Conservation (phyloP, 2,113 vertebrate species). For the Amazona guildingii region DNA sequence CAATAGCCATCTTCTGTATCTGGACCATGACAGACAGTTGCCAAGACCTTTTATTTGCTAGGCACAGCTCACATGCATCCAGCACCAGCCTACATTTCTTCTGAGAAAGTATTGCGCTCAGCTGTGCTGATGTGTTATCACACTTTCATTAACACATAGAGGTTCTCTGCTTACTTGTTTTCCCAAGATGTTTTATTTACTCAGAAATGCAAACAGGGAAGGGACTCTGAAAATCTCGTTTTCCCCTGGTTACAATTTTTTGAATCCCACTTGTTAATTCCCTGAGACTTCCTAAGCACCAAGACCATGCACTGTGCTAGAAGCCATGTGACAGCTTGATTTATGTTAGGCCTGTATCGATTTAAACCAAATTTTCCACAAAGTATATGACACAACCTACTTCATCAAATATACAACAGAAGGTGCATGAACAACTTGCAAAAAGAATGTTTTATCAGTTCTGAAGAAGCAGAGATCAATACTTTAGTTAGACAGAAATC, state of each 20-base stretch:
- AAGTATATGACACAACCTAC: background rate
- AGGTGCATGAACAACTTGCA: background rate
- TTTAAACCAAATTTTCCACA: background rate
- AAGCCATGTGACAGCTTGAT: background rate
- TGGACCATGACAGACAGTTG: background rate
- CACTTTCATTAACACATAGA: background rate
- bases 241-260: background rate
- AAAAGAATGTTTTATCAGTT: constrained; percentile 2
- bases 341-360: background rate
- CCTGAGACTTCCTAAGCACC: background rate
- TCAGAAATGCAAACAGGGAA: background rate
- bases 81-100: background rate
- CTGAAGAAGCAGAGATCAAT: constrained; percentile 31
- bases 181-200: background rate
- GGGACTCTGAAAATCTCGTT: background rate
- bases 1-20: background rate
- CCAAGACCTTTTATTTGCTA: background rate
- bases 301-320: background rate
- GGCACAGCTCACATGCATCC: background rate
- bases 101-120: background rate
- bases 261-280: background rate
- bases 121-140: background rate
- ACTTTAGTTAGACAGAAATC: constrained; percentile 18
- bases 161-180: background rate
- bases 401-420: background rate